Conservation (phyloP, 2,113 vertebrate genomes). For the Corythornis madagascariensis region DNA sequence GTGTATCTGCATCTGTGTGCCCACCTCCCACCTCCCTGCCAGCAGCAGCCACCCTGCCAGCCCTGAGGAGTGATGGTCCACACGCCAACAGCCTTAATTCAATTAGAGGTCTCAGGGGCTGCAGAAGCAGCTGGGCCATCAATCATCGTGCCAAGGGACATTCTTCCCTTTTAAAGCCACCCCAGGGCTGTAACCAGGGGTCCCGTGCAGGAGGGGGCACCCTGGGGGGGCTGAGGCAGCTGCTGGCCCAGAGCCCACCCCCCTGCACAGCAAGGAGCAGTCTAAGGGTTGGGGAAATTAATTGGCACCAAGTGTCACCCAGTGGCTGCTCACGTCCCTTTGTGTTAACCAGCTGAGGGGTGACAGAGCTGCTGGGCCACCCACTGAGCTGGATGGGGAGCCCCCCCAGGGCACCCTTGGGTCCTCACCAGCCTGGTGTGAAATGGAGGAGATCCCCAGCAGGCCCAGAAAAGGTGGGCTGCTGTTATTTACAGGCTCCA, state of each 20-base stretch:
- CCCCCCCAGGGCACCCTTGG: accelerated
- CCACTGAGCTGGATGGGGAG: not conserved
- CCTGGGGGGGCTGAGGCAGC: not conserved
- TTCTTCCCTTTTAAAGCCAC: not conserved
- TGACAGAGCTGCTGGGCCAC: not conserved
- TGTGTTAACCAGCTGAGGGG: not conserved
- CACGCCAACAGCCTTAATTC: conserved; percentile 63
- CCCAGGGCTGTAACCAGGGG: not conserved
- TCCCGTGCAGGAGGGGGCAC: not conserved
- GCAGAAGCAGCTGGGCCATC: conserved; percentile 55
- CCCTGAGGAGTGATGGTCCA: conserved; percentile 22
- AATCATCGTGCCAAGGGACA: conserved; percentile 14
- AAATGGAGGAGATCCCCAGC: not conserved
- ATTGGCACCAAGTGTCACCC: not conserved
- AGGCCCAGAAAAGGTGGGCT: not conserved
- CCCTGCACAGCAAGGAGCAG: accelerated
- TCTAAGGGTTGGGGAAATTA: not conserved
- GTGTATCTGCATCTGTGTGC: not conserved
- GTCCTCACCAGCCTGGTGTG: accelerated
- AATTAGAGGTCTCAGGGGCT: conserved; percentile 51
- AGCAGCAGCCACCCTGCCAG: not conserved
- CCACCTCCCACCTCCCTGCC: not conserved
- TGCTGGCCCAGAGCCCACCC: not conserved
- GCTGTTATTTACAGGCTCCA: not conserved
- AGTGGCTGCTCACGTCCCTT: not conserved